Conservation (phyloP, 2,888 invertebrate genomes). For the Polydrusus cervinus region DNA sequence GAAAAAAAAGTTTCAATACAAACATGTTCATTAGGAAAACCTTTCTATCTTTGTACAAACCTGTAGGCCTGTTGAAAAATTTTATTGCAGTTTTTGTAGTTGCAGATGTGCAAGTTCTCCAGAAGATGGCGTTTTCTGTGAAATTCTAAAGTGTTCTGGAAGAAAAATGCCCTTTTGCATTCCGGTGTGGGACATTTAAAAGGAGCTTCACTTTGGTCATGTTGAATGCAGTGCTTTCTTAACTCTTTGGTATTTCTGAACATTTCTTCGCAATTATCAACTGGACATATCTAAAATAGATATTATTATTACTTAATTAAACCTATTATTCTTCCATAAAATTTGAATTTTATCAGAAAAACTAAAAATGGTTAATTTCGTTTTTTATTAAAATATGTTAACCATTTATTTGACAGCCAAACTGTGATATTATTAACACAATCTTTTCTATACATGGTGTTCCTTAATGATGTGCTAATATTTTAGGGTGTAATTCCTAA, state of each 20-base stretch:
- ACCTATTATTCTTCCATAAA: no score
- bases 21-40: no score
- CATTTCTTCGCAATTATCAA: constrained; percentile 72
- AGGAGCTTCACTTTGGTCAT: constrained; percentile 68
- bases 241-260: constrained; percentile 76
- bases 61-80: constrained; percentile 81
- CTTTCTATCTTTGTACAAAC: no score
- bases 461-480: no score
- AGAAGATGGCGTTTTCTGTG: constrained; percentile 77
- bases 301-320: not conserved
- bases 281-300: constrained; percentile 70
- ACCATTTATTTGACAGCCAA: no score
- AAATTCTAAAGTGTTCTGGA: constrained; percentile 78
- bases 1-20: not conserved
- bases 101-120: constrained; percentile 76
- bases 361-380: no score
- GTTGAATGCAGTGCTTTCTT: constrained; percentile 75
- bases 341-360: no score
- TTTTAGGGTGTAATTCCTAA: no score
- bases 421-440: no score
- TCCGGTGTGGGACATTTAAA: constrained; percentile 64
- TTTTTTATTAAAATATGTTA: no score
- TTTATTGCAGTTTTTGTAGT: constrained; percentile 82
- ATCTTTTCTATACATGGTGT: no score
- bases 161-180: constrained; percentile 82